Percentiles rank a stretch among this genome's conserved stretches.
Conservation (phyloP, 2,113 vertebrate genomes). For the Forbesichthys agassizii region DNA sequence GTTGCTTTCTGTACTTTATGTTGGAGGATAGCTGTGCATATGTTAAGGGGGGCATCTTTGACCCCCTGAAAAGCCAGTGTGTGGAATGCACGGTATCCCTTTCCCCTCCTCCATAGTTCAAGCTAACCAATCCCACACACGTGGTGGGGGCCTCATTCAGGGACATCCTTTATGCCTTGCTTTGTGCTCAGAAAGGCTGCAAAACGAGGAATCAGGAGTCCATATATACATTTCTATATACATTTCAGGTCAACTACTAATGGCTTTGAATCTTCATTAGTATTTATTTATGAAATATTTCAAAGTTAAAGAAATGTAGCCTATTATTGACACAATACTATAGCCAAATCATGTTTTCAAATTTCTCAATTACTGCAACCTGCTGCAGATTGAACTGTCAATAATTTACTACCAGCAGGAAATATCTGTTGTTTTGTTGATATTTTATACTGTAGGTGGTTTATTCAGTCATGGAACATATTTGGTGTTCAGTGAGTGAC, state of each 20-base stretch:
- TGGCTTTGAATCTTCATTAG: not conserved
- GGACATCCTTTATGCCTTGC: conserved; percentile 57
- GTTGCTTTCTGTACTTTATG: conserved; percentile 51
- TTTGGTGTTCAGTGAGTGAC: too few relatives aligned
- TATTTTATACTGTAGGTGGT: too few relatives aligned
- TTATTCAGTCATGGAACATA: too few relatives aligned
- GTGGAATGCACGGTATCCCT: conserved; percentile 52
- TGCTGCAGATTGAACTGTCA: too few relatives aligned
- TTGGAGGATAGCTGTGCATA: conserved; percentile 31
- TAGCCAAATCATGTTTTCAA: too few relatives aligned
- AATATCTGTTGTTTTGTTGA: too few relatives aligned
- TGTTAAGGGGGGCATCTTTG: conserved; percentile 58
- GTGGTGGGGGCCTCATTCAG: conserved; percentile 57
- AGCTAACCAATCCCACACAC: conserved; percentile 65
- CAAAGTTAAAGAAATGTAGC: not conserved
- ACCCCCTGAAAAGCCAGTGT: conserved; percentile 59
- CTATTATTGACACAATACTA: too few relatives aligned
- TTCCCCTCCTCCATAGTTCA: conserved; percentile 61
- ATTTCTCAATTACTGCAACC: too few relatives aligned
- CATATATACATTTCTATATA: conserved; percentile 33
- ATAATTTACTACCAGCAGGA: too few relatives aligned
- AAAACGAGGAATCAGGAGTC: conserved; percentile 35
- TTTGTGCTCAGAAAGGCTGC: conserved; percentile 58
- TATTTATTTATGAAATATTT: not conserved
- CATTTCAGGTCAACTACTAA: not conserved